Evolutionary conservation across 1,140 invertebrate genomes (phyloP), one percentile per base, ranked within the genome.

Genomic region (Tetragnatha versicolor): DNA sequence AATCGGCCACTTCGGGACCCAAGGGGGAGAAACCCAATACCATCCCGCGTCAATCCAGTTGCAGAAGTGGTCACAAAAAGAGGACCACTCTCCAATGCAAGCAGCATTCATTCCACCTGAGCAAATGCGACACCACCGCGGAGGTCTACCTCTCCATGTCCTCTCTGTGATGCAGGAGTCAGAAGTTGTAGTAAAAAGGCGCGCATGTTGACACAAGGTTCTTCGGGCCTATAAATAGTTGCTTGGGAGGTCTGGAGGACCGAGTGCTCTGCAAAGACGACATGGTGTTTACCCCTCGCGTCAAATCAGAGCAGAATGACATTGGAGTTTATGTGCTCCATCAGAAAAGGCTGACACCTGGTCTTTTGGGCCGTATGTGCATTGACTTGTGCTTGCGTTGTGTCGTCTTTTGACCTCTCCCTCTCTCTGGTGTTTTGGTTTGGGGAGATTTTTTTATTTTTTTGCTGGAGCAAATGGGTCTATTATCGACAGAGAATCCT

Each of bases 181-280:
- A 61, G 55, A 61, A 75, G 72, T 63, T 42, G 72, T 55, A 39
- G n/a, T 9, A 45, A 66, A 63, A 61, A 77, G 73, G 73, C 73
- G 61, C 39, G 73, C 35, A 39, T 77, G 73, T 77, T 77, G 73
- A 77, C 61, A 76, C 60, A 76, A 31, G 45, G 73, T 39, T 27
- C 70, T 47, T 35, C 45, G 51, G 29, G 27, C 33, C 73, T 66
- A 77, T 77, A 77, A 77, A 77, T 77, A 77, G 20, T 65, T 31
- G 35, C 42, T 33, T 77, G 73, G 73, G 73, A 77, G 73, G 73
- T 76, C 73, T 35, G 17, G 20, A 29, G 22, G n/a, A 37, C 55
- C 14, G 63, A 31, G 51, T 45, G 39, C 37, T 66, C 5, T 25
- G 17, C 22, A 5, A 20, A 77, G 73, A 77, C 42, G 73, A 77